phyloP scores from a whole-genome alignment of 2,888 invertebrate genomes.

The Drosophila meridiana region DNA sequence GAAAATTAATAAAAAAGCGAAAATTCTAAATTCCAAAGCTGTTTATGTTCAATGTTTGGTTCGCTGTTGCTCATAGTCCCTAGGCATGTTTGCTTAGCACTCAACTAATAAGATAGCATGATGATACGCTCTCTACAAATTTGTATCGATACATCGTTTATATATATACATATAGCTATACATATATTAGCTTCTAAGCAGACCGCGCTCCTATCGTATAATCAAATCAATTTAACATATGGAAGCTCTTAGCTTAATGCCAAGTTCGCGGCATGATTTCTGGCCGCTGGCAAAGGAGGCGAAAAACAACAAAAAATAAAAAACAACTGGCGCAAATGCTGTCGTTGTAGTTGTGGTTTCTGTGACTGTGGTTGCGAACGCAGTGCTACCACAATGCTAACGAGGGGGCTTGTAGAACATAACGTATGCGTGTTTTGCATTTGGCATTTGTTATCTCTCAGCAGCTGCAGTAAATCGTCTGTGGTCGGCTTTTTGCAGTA shows the following conservation, averaged over 20 bases:
- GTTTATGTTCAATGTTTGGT: not conserved
- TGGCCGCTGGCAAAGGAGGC: slow-evolving; percentile 16
- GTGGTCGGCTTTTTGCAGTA: slow-evolving; percentile 4
- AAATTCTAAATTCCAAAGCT: not conserved
- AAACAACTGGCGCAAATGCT: slow-evolving; percentile 29
- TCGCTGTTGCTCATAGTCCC: not conserved
- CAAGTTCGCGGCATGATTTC: slow-evolving; percentile 56
- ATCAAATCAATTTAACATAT: slow-evolving; percentile 60
- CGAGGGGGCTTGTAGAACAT: slow-evolving; percentile 50
- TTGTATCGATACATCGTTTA: not conserved
- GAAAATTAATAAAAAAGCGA: not conserved
- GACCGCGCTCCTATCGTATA: slow-evolving; percentile 21
- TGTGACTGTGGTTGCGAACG: slow-evolving; percentile 9
- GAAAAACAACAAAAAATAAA: slow-evolving; percentile 25
- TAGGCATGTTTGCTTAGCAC: not conserved
- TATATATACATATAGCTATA: slow-evolving; percentile 3
- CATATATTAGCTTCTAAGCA: slow-evolving; percentile 3
- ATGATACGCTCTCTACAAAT: not conserved
- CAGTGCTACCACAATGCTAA: slow-evolving; percentile 17
- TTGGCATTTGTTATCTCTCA: slow-evolving; percentile 52
- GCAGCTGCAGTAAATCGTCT: slow-evolving; percentile 56
- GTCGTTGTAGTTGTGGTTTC: slow-evolving; percentile 8
- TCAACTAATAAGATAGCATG: not conserved
- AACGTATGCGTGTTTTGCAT: slow-evolving; percentile 65
- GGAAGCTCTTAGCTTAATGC: slow-evolving; percentile 19